Evolutionary conservation across 2,888 invertebrate genomes (phyloP).

Genomic region (Fragum sueziense): DNA sequence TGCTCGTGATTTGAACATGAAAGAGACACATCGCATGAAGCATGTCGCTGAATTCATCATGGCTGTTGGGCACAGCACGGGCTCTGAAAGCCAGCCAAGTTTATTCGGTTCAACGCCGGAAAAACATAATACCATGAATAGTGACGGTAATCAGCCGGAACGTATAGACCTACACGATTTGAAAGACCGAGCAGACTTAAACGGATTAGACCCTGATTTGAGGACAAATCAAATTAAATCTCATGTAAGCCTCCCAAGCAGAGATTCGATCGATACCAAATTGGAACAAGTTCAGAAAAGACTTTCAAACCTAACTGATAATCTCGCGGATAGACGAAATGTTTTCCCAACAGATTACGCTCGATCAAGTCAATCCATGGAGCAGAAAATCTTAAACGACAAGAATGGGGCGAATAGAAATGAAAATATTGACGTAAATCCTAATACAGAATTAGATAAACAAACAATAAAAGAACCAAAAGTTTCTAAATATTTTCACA

Average conservation of each 20-base stretch:
- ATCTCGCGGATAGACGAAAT: conserved; percentile 39
- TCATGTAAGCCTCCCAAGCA: conserved; percentile 38
- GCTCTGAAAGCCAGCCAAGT: conserved; percentile 6
- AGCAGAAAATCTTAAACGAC: conserved; percentile 1
- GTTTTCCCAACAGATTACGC: conserved; percentile 29
- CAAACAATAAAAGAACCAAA: neutral
- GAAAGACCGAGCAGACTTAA: conserved; percentile 35
- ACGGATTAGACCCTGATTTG: conserved; percentile 47
- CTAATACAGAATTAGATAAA: conserved; percentile 4
- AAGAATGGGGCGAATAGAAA: neutral
- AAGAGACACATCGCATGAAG: conserved; percentile 12
- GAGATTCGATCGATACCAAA: conserved; percentile 40
- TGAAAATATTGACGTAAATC: conserved; percentile 7
- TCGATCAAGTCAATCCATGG: neutral
- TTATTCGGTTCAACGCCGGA: conserved; percentile 26
- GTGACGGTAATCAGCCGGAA: conserved; percentile 46
- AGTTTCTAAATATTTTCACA: conserved; percentile 11
- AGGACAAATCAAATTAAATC: conserved; percentile 50
- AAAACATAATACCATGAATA: conserved; percentile 32
- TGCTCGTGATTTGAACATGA: conserved; percentile 5
- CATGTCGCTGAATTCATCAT: conserved; percentile 35
- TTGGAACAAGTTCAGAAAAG: conserved; percentile 41
- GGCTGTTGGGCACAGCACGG: conserved; percentile 1
- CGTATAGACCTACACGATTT: conserved; percentile 41
- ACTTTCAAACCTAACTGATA: conserved; percentile 45